Base-by-base conservation (phyloP, 2,888 invertebrate species). In the Amiota communis region DNA sequence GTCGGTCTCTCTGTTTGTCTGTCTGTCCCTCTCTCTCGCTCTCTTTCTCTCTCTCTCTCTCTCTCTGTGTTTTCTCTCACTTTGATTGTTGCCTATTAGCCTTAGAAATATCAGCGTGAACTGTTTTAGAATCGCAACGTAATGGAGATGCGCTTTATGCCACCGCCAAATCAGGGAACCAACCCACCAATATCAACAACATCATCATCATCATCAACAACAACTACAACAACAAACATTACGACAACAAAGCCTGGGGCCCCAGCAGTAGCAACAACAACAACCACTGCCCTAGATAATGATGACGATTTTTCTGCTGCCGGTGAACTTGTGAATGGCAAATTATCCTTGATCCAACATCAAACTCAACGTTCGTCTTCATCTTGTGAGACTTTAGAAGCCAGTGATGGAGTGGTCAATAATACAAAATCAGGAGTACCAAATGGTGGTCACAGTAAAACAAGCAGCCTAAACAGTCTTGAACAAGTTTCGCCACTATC, bases 101-200 rank as follows among this genome's bases (percentile, higher is more conserved):
- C 36, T 81, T 82, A 83, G 86, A 85, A 80, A 84, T 86, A 85
- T 88, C 81, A 86, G 88, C 88, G 84, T 89, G 82, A 85, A 84
- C 79, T 88, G 87, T 89, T 89, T 82, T 88, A 89, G 89, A 89
- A 89, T 86, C 88, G 88, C 81, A 89, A 89, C 80, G 87, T 89
- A 81, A 88, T 87, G 90, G 89, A 86, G 88, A 87, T 86, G 80
- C 88, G 86, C 79, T 91, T 88, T 87, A 88, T 87, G 87, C 88
- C 81, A 64, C 76, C 73, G 72, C 47, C 74, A 73, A 51, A 56
- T 8, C 80, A 46, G 79, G 75, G 69, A 75, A 49, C 65, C 74
- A 15, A 65, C 75, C 67, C 74, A 76, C 71, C 65, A 64, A 73
- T 75, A 77, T 46, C 63, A 71, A 69, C 70, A 74, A 15, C 70